Evolutionary conservation across 2,888 invertebrate species (phyloP).

Genomic region (Deroplatys truncata): DNA sequence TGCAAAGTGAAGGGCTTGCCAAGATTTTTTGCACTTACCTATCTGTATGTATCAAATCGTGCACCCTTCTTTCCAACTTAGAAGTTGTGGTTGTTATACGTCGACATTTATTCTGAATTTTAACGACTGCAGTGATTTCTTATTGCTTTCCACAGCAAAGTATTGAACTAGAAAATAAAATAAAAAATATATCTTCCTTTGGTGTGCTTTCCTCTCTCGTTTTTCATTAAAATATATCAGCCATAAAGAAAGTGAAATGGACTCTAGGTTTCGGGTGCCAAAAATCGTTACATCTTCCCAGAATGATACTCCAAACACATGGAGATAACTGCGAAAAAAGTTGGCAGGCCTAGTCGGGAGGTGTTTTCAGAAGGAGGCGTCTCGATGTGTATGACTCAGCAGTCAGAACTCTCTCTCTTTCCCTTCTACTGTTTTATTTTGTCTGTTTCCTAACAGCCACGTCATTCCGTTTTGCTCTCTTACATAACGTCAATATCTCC

Average conservation of each 20-base stretch:
- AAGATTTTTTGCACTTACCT: too few species aligned
- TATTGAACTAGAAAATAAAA: too few species aligned
- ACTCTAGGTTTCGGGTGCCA: background rate
- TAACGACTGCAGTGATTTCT: too few species aligned
- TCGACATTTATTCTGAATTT: too few species aligned
- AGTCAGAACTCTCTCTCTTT: background rate
- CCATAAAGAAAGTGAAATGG: background rate
- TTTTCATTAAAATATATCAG: background rate
- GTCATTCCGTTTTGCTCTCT: background rate
- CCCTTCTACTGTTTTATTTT: background rate
- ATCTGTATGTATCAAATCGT: too few species aligned
- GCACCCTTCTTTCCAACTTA: too few species aligned
- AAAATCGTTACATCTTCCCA: background rate
- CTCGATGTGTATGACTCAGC: background rate
- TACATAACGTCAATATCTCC: background rate
- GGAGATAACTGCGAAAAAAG: background rate
- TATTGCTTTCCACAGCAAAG: too few species aligned
- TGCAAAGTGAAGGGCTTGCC: too few species aligned
- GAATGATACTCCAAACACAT: background rate
- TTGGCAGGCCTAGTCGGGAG: background rate
- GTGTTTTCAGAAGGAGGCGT: background rate
- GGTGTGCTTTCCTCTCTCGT: background rate
- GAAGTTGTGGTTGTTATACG: too few species aligned
- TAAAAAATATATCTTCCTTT: background rate
- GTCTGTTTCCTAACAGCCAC: background rate